A percentile compares a stretch with the other conserved stretches of the same genome.
Evolutionary conservation across 1,140 invertebrate species (phyloP).

Genomic region (Brachionus rubens): DNA sequence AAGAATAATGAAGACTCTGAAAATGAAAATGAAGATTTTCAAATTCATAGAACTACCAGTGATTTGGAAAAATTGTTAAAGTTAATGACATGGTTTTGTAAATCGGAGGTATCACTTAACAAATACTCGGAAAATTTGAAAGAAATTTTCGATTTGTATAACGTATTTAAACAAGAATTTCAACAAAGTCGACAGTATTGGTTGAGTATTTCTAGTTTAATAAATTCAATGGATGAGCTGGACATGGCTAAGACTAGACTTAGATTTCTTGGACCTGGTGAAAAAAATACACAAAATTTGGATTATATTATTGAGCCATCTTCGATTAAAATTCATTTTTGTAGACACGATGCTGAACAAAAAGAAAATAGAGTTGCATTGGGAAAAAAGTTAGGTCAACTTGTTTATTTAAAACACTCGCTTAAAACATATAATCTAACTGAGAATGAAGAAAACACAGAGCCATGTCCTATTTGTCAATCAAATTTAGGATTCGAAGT

Average conservation of each 20-base stretch:
- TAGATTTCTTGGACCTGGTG: constrained; percentile 61
- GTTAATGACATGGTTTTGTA: background rate
- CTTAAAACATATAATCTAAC: constrained; percentile 57
- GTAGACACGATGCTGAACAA: background rate
- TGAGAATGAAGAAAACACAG: constrained; percentile 63
- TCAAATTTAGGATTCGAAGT: constrained; percentile 60
- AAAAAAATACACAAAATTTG: constrained; percentile 53
- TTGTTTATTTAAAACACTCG: constrained; percentile 64
- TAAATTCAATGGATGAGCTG: constrained; percentile 70
- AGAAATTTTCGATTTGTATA: constrained; percentile 24
- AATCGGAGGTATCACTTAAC: background rate
- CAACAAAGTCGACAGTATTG: constrained; percentile 64
- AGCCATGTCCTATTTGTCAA: constrained; percentile 72
- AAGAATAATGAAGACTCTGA: constrained; percentile 47
- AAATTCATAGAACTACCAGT: background rate
- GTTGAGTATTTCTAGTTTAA: constrained; percentile 65
- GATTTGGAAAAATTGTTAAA: constrained; percentile 40
- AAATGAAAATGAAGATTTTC: constrained; percentile 50
- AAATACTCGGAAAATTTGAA: background rate
- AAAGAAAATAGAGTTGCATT: constrained; percentile 52
- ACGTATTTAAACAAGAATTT: background rate
- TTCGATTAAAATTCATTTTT: constrained; percentile 57
- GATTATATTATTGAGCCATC: constrained; percentile 58
- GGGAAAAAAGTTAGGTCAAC: constrained; percentile 62
- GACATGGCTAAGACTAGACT: constrained; percentile 71